A percentile compares a stretch with the other conserved stretches of the same genome.
Conservation (phyloP, 2,888 invertebrate genomes). For the Stegophylla sp. region DNA sequence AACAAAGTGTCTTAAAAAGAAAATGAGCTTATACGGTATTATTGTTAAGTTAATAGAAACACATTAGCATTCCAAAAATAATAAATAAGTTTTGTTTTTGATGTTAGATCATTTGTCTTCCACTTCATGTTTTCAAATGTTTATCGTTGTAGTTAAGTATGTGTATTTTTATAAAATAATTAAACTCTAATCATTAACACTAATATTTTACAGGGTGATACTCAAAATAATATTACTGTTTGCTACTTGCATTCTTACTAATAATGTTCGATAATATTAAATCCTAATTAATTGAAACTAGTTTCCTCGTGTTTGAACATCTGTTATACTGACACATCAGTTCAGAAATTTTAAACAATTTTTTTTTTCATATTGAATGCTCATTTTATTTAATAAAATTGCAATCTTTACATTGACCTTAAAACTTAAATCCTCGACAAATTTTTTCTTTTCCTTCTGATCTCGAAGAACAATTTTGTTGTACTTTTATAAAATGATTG, state of each 20-base stretch:
- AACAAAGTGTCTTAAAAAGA: conserved; percentile 16
- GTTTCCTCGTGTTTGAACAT: neutral
- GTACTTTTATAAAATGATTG: neutral
- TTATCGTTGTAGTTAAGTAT: conserved; percentile 43
- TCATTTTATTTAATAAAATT: neutral
- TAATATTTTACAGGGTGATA: conserved; percentile 13
- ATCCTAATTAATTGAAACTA: neutral
- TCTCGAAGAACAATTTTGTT: conserved; percentile 29
- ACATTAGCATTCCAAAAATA: conserved; percentile 44
- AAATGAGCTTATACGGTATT: conserved; percentile 36
- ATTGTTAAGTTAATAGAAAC: conserved; percentile 25
- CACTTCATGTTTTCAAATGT: conserved; percentile 52
- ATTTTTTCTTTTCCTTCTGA: conserved; percentile 21
- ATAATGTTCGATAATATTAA: neutral
- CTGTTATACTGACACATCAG: conserved; percentile 3
- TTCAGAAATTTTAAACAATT: neutral
- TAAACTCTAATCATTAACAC: conserved; percentile 19
- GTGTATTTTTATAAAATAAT: conserved; percentile 42
- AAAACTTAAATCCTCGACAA: neutral
- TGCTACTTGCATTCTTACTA: neutral
- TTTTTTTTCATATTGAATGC: neutral
- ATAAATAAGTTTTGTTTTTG: conserved; percentile 14
- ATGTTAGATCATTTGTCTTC: conserved; percentile 51
- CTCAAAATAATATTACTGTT: neutral
- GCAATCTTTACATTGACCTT: neutral